Evolutionary conservation across 2,888 invertebrate species (phyloP).

Genomic region (Aethes cnicana): DNA sequence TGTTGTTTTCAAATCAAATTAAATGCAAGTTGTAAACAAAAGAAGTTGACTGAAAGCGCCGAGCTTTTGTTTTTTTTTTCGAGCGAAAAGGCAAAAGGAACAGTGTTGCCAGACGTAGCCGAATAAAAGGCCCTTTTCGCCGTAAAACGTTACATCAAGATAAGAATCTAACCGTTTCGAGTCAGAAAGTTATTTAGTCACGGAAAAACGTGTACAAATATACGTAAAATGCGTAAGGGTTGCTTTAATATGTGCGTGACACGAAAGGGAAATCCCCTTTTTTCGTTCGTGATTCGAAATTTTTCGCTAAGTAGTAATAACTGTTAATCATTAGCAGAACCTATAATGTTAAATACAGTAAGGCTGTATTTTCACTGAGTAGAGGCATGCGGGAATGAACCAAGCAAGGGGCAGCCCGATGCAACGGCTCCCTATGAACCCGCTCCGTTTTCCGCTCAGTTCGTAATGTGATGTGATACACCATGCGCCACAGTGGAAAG

Average conservation of each 20-base stretch:
- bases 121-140: constrained; percentile 18
- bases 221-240: constrained; percentile 6
- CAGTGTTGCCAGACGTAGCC: constrained; percentile 15
- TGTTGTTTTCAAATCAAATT: no score
- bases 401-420: no score
- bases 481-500: no score
- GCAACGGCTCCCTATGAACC: no score
- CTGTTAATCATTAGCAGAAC: no score
- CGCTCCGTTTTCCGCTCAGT: no score
- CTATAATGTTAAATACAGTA: no score
- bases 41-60: neutral
- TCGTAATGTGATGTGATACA: no score
- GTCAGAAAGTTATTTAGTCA: constrained; percentile 24
- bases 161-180: constrained; percentile 15
- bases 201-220: constrained; percentile 7
- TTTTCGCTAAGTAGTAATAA: no score
- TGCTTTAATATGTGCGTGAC: constrained; percentile 18
- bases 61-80: neutral
- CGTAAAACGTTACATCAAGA: constrained; percentile 18
- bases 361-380: no score
- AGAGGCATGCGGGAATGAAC: no score
- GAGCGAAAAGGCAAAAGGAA: constrained; percentile 13
- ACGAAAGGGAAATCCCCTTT: constrained; percentile 16
- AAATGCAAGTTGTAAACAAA: neutral
- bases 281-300: constrained; percentile 1